These are phyloP conservation scores for Epinephelus fuscoguttatus DNA, from an alignment of 2,113 vertebrate species.

Conservation along the genomic window DNA sequence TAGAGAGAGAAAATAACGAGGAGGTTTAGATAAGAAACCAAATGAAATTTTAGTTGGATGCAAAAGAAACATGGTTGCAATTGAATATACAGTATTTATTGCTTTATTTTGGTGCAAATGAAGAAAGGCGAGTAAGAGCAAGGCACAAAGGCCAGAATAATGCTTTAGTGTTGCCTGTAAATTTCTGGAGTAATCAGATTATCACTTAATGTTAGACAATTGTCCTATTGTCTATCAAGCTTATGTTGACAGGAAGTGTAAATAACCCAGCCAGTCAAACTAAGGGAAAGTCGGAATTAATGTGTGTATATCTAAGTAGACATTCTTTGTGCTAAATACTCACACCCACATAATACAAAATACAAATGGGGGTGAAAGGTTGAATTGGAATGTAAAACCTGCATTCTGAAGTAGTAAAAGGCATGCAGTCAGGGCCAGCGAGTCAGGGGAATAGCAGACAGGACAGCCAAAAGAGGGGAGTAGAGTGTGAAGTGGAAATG, in stretches of 20 bases:
- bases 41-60: background rate
- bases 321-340: background rate
- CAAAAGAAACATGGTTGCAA: background rate
- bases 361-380: background rate
- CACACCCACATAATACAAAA: background rate
- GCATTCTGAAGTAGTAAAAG: background rate
- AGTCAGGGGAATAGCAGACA: slow-evolving; percentile 22
- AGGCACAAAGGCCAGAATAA: background rate
- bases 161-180: background rate
- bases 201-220: slow-evolving; percentile 9
- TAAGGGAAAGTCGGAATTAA: background rate
- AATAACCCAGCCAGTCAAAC: background rate
- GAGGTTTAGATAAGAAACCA: background rate
- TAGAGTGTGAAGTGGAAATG: slow-evolving; percentile 33
- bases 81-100: background rate
- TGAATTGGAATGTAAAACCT: slow-evolving; percentile 17
- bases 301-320: background rate
- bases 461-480: slow-evolving; percentile 20
- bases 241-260: background rate
- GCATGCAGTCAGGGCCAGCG: background rate
- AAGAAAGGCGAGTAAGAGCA: background rate
- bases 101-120: background rate
- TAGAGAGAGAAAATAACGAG: background rate
- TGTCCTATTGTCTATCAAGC: slow-evolving; percentile 1
- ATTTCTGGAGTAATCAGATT: slow-evolving; percentile 20